Evolutionary conservation across 2,797 vertebrate genomes (phyloP), one percentile per base, ranked within the genome.

Genomic region (Erpetoichthys calabaricus): DNA sequence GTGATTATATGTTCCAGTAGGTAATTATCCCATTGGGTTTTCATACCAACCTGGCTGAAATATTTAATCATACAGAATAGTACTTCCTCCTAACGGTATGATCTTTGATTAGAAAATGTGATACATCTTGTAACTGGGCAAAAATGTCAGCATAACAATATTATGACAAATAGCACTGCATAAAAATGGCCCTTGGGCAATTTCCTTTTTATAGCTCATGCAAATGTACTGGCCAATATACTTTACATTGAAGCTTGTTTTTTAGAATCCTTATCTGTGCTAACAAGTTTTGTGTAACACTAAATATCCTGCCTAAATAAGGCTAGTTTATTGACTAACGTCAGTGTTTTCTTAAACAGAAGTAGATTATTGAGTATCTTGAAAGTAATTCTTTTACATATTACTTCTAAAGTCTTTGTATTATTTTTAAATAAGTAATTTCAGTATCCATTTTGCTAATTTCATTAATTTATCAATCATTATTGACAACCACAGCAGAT

Each of bases 61-160:
- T 51, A 51, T 6, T 51, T 51, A 9, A 6, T 9, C 50, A 9
- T 9, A 25, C 5, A 6, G 5, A 6, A 51, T 9, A 9, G 9
- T 9, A 5, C 9, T 5, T n/a, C 41, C n/a, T 51, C 50, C 50
- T 9, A 6, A 51, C 5, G 5, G 8, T 51, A 9, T 51, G 50
- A 9, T 5, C 50, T 51, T 5, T 51, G 50, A 51, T 51, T 51
- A 51, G 50, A 5, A 51, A 51, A 9, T 51, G 50, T 51, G 50
- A 51, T 9, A n/a, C 50, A 51, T 51, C 50, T 5, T 5, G 5
- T 3, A 51, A 51, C 9, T 51, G 8, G 50, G 41, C 50, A n/a
- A n/a, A 25, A 51, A 51, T 51, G 50, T 51, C 50, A 9, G 50
- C 5, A 51, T 51, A 51, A 49, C 47, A 49, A 51, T 51, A 51